phyloP scores from a whole-genome alignment of 2,797 vertebrate genomes.

The Centroberyx gerrardi region DNA sequence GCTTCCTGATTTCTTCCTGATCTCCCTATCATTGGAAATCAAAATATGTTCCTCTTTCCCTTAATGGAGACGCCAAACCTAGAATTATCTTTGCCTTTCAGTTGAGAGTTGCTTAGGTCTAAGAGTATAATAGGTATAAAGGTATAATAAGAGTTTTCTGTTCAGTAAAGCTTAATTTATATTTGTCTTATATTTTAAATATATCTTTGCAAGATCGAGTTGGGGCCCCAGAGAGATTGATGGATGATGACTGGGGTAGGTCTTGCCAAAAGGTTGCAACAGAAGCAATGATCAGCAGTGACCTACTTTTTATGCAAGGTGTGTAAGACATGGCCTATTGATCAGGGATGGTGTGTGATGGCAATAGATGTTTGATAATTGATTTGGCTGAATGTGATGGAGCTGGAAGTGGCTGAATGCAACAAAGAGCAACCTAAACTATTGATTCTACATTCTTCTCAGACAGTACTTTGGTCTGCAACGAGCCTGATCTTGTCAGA shows the following conservation, averaged over 20 bases:
- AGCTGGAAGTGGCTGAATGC: neutral
- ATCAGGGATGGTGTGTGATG: slow-evolving; percentile 49
- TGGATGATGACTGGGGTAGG: neutral
- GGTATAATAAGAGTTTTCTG: slow-evolving; percentile 7
- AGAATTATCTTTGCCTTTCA: slow-evolving; percentile 31
- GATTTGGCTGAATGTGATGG: slow-evolving; percentile 3
- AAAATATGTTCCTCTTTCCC: slow-evolving; percentile 16
- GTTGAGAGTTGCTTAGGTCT: slow-evolving; percentile 16
- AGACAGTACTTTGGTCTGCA: neutral
- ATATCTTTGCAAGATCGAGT: slow-evolving; percentile 5
- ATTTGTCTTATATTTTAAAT: slow-evolving; percentile 32
- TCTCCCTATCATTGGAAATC: slow-evolving; percentile 15
- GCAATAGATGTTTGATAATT: slow-evolving; percentile 7
- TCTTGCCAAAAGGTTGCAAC: slow-evolving; percentile 25
- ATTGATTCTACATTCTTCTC: neutral
- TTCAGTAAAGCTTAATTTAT: slow-evolving; percentile 32
- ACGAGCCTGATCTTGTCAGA: neutral
- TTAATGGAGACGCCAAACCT: slow-evolving; percentile 26
- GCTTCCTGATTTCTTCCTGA: neutral
- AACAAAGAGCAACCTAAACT: neutral
- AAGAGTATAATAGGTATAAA: neutral
- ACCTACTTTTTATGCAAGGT: slow-evolving; percentile 38
- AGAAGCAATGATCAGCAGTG: slow-evolving; percentile 19
- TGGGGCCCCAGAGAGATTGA: slow-evolving; percentile 5
- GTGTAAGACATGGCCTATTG: slow-evolving; percentile 12